Evolutionary conservation across 2,113 vertebrate species (phyloP).

Genomic region (Microcebus griseorufus): DNA sequence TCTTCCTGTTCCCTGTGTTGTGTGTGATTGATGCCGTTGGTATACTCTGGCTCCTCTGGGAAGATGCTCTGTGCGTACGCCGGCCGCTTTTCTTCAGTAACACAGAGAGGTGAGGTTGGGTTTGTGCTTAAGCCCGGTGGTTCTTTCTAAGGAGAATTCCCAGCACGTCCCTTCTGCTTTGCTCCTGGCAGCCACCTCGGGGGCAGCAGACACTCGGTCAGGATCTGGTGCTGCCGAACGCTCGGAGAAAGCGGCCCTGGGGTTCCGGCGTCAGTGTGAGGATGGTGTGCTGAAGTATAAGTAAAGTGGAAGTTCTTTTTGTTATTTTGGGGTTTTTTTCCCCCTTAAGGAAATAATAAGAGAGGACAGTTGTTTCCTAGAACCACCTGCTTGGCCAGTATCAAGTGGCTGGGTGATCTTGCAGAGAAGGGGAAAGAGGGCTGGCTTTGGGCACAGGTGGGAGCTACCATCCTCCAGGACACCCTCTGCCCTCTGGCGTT

Average conservation of each 20-base stretch:
- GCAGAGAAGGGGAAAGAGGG: background rate
- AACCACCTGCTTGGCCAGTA: background rate
- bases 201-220: no score
- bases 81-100: background rate
- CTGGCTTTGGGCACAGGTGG: background rate
- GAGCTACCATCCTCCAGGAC: background rate
- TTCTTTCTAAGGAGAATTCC: background rate
- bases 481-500: background rate
- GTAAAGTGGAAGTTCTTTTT: background rate
- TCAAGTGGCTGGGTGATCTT: background rate
- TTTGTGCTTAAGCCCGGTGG: background rate
- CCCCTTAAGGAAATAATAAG: background rate
- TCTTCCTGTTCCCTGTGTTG: fast-evolving
- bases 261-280: background rate
- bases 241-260: background rate
- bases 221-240: background rate
- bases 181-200: background rate
- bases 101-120: background rate
- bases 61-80: background rate
- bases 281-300: background rate
- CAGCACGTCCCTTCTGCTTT: background rate
- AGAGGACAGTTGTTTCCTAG: background rate
- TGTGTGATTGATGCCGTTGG: fast-evolving
- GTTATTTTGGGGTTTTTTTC: background rate
- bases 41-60: background rate